These are phyloP conservation scores for Tachysurus fulvidraco DNA, from an alignment of 2,113 vertebrate species.

Conservation along the genomic window DNA sequence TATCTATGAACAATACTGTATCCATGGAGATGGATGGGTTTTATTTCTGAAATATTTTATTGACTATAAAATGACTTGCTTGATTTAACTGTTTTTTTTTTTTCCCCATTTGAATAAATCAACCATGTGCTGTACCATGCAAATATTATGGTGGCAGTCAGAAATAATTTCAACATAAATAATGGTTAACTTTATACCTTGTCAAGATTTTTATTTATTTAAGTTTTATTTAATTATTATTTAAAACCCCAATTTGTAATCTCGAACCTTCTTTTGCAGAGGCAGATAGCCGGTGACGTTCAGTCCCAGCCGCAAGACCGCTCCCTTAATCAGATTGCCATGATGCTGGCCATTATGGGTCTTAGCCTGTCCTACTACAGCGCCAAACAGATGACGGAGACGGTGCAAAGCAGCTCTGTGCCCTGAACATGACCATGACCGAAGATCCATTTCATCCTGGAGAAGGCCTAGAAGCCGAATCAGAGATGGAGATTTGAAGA, in stretches of 20 bases:
- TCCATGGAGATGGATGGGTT: background rate
- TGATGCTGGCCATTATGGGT: conserved; percentile 88
- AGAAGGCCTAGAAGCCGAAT: background rate
- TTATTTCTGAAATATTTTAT: background rate
- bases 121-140: background rate
- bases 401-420: conserved; percentile 63
- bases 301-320: conserved; percentile 78
- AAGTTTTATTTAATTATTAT: background rate
- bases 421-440: conserved; percentile 57
- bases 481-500: background rate
- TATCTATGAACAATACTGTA: background rate
- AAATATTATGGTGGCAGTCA: background rate
- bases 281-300: conserved; percentile 85
- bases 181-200: background rate
- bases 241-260: background rate
- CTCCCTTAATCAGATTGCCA: conserved; percentile 81
- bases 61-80: background rate
- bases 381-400: conserved; percentile 83
- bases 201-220: too few species aligned
- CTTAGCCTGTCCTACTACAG: conserved; percentile 90
- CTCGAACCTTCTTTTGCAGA: conserved; percentile 65
- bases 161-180: background rate
- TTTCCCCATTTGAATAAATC: background rate
- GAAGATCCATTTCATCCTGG: background rate
- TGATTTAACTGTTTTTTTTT: background rate